These are phyloP conservation scores for Papilio xuthus DNA, from an alignment of 1,140 invertebrate species.

Conservation along the genomic window DNA sequence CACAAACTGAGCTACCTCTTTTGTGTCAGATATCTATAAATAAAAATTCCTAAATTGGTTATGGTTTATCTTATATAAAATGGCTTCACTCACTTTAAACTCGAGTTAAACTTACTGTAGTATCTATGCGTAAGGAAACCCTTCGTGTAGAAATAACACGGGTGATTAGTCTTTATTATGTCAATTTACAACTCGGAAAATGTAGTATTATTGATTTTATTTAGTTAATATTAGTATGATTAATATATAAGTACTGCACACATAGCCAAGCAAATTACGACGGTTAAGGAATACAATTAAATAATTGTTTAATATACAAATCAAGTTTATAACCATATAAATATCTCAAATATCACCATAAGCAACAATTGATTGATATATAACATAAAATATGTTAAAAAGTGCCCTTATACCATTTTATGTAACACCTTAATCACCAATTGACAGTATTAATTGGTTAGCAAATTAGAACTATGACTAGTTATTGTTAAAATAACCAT, in stretches of 20 bases:
- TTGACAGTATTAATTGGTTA: background rate
- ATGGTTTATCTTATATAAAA: no score
- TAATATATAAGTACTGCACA: background rate
- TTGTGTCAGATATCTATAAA: no score
- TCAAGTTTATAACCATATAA: background rate
- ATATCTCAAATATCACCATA: background rate
- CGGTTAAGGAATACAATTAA: background rate
- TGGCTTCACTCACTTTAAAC: no score
- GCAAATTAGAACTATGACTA: background rate
- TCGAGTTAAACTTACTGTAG: no score
- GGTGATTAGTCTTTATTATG: no score
- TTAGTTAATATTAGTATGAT: background rate
- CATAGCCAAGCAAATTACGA: background rate
- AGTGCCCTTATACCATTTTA: background rate
- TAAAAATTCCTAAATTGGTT: no score
- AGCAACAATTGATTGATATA: background rate
- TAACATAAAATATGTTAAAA: background rate
- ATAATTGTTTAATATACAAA: background rate
- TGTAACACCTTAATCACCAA: background rate
- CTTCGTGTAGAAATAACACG: no score
- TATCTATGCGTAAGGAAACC: no score
- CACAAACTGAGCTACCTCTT: no score
- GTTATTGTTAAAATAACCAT: background rate
- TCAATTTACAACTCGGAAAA: no score
- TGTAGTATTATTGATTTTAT: no score